Conservation (phyloP, 2,113 vertebrate genomes). For the Semnopithecus entellus region DNA sequence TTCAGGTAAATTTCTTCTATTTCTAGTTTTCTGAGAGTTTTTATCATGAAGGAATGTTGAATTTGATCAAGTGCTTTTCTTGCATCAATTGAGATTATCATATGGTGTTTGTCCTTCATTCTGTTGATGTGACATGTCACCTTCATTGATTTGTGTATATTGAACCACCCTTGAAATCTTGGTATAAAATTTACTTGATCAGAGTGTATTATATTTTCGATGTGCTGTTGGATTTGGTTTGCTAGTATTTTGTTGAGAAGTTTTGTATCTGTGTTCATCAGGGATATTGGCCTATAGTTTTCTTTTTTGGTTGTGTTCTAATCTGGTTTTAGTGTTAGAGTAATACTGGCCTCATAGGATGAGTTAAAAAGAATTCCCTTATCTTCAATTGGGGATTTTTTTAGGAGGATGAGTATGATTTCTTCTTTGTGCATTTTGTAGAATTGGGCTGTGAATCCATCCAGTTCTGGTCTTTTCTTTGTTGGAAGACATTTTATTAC, state of each 20-base stretch:
- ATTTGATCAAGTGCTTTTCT: neutral
- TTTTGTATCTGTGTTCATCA: no score
- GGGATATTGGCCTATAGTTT: no score
- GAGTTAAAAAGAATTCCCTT: no score
- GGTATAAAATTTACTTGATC: neutral
- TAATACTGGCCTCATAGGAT: no score
- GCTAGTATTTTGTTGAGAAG: neutral
- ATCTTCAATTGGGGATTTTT: no score
- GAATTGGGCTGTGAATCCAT: no score
- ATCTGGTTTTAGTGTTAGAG: no score
- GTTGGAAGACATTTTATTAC: no score
- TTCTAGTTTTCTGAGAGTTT: neutral
- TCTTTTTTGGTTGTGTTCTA: no score
- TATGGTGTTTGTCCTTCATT: neutral
- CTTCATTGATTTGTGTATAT: neutral
- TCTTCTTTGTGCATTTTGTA: no score
- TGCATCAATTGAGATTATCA: neutral
- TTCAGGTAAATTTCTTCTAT: neutral
- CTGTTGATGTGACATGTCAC: neutral
- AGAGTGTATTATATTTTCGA: neutral
- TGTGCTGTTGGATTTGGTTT: neutral
- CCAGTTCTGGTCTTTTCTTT: no score
- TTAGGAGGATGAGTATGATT: no score
- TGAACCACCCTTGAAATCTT: neutral
- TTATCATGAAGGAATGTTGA: neutral